phyloP scores from a whole-genome alignment of 1,140 invertebrate species.

The Euschistus heros region DNA sequence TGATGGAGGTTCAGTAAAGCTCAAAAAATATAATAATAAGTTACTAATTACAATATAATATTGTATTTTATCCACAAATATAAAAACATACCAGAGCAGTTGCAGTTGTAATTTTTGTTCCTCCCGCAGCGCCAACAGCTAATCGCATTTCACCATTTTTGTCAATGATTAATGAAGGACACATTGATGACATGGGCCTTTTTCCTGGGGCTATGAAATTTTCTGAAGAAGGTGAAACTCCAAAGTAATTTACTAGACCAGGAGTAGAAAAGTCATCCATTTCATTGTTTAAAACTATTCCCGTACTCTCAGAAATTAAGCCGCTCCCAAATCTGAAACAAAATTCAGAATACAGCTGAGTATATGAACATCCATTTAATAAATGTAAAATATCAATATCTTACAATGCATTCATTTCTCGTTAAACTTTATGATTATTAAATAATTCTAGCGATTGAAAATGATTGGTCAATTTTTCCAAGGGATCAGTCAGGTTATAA shows the following conservation, averaged over 20 bases:
- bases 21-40: no score
- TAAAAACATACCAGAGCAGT: conserved; percentile 50
- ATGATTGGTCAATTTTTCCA: no score
- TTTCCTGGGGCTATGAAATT: conserved; percentile 74
- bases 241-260: conserved; percentile 62
- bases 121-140: conserved; percentile 76
- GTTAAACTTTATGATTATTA: no score
- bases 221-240: conserved; percentile 60
- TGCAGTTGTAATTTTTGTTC: conserved; percentile 77
- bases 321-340: conserved; percentile 57
- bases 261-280: conserved; percentile 94
- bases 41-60: no score
- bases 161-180: conserved; percentile 65
- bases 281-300: conserved; percentile 86
- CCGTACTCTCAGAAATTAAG: conserved; percentile 59
- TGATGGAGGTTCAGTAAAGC: no score
- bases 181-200: conserved; percentile 83
- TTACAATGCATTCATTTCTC: no score
- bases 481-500: no score
- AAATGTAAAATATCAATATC: no score
- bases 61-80: no score
- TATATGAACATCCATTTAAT: no score
- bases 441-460: no score
- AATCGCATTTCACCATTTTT: conserved; percentile 50
- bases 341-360: background rate